Evolutionary conservation across 92 coral and sea anemone species (phyloP), one percentile per base, ranked within the genome.

Genomic region (Muricea muricata): DNA sequence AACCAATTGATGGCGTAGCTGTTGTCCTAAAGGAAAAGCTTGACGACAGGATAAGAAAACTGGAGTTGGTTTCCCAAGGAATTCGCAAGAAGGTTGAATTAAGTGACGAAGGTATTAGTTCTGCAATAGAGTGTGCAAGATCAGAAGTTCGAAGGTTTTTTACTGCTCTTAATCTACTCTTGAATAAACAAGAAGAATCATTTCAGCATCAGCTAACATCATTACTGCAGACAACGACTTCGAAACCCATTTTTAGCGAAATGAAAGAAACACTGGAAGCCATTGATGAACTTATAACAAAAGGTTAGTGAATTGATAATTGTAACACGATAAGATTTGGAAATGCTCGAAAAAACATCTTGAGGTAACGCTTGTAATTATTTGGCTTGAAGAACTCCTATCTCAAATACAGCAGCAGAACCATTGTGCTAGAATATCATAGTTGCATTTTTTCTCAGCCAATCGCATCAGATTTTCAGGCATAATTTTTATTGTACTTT

Each of bases 91-190:
- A 55, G 23, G 37, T 78, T 23, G 83, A 78, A 34, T 26, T 45
- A 14, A 54, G 83, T 41, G 35, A 57, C 23, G 37, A 28, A 13
- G 58, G 65, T 45, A 58, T 78, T 78, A 78, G 52, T 26, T 31
- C 47, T n/a, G 37, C 83, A 4, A 35, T 78, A 7, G 83, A 78
- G 31, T 37, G 65, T 14, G 83, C 83, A 56, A 78, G 71, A 39
- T 31, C 35, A 56, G 83, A 78, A 78, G 83, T 78, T 20, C 61
- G 65, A 34, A 61, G 83, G 83, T 78, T 78, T 78, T 78, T 78
- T 39, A 55, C 47, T 58, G 71, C 71, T 39, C 42, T 78, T 21
- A 78, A 57, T 18, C 37, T 78, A 55, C 70, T 78, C 17, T 29
- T 78, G 33, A 63, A 26, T 37, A 78, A 78, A 29, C 83, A 78